Conservation (phyloP, 2,797 vertebrate species). For the Anguilla obscura region DNA sequence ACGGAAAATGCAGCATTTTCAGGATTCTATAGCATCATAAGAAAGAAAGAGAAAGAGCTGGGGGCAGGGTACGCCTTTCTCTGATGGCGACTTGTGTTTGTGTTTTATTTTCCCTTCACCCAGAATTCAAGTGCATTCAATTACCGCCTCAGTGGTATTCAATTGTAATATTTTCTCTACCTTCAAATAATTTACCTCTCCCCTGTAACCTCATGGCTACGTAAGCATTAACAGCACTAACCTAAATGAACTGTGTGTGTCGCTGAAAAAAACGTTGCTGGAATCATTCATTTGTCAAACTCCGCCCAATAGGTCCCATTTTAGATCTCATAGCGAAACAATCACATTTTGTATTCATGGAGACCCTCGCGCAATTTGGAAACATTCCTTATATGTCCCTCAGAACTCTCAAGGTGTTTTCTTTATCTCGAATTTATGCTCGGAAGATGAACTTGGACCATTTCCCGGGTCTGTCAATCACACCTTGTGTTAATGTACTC, state of each 20-base stretch:
- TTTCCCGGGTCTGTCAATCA: constrained; percentile 60
- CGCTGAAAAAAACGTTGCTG: background rate
- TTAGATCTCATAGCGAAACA: background rate
- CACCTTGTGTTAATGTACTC: constrained; percentile 57
- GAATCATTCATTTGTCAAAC: constrained; percentile 4
- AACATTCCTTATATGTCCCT: background rate
- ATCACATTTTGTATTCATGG: background rate
- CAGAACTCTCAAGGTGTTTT: background rate
- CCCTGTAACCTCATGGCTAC: background rate
- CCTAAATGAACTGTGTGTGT: background rate
- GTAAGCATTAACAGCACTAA: background rate
- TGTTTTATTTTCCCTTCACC: background rate
- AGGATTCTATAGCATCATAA: background rate
- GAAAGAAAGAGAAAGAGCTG: background rate
- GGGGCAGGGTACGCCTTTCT: background rate
- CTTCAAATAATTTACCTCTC: background rate
- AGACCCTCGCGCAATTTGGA: background rate
- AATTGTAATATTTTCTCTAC: background rate
- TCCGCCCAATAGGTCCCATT: background rate
- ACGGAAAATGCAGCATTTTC: background rate
- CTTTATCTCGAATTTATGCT: constrained; percentile 24
- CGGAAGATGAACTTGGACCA: constrained; percentile 55
- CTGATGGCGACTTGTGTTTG: background rate
- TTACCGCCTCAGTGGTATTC: background rate
- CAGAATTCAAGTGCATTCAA: background rate